phyloP scores from a whole-genome alignment of 2,113 vertebrate genomes.

The Calonectris borealis region DNA sequence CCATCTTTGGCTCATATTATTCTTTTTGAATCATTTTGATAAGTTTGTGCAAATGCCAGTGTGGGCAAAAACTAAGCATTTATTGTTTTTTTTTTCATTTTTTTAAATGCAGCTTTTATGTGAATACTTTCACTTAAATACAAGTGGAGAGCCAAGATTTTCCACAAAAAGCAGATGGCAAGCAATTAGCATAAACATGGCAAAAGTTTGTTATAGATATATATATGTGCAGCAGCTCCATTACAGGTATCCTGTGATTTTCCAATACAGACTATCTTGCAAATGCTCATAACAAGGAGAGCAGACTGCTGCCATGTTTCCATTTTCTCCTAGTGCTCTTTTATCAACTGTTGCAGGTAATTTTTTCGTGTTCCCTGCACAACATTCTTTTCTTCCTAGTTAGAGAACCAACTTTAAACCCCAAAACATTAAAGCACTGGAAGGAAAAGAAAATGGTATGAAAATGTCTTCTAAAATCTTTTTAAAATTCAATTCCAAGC shows the following conservation, averaged over 20 bases:
- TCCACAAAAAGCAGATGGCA: background rate
- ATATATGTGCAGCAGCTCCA: fast-evolving
- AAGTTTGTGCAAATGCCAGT: background rate
- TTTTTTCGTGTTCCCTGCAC: background rate
- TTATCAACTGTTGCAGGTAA: background rate
- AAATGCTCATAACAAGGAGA: background rate
- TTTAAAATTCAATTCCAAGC: constrained; percentile 9
- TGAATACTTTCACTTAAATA: background rate
- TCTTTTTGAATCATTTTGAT: background rate
- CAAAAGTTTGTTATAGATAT: background rate
- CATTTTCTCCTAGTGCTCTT: background rate
- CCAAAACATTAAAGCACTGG: background rate
- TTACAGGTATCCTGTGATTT: background rate
- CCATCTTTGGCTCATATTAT: background rate
- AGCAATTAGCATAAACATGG: background rate
- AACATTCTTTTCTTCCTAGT: background rate
- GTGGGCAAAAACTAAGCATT: background rate
- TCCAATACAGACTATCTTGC: background rate
- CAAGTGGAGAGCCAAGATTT: background rate
- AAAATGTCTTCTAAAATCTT: background rate
- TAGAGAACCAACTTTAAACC: background rate
- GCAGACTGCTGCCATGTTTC: background rate
- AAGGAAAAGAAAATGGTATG: background rate
- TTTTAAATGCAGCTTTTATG: background rate
- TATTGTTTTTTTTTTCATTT: background rate